phyloP scores from a whole-genome alignment of 2,797 vertebrate genomes.

The Cyclopterus lumpus region DNA sequence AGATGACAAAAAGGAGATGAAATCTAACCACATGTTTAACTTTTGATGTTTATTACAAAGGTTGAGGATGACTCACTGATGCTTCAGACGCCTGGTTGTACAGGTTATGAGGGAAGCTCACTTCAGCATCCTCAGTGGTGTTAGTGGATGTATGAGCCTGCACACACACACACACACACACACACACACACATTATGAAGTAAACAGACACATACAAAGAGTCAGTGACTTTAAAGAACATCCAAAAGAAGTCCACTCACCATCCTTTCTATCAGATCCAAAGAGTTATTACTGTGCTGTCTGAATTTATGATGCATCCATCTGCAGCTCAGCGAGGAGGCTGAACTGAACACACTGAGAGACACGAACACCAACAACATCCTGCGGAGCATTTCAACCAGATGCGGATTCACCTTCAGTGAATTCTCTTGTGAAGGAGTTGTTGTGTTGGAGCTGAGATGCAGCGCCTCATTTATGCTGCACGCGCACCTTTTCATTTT shows the following conservation, averaged over 20 bases:
- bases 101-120: conserved; percentile 60
- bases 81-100: conserved; percentile 56
- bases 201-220: background rate
- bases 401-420: background rate
- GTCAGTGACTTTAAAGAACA: background rate
- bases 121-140: conserved; percentile 31
- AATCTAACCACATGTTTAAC: too few species aligned
- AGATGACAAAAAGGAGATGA: background rate
- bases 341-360: conserved; percentile 24
- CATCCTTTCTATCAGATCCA: conserved; percentile 60
- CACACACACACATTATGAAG: conserved; percentile 9
- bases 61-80: conserved; percentile 56
- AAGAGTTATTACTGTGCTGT: conserved; percentile 37
- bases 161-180: background rate
- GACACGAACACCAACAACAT: conserved; percentile 17
- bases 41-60: background rate
- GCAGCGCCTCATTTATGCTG: conserved; percentile 26
- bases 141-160: conserved; percentile 53
- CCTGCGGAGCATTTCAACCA: conserved; percentile 40
- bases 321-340: conserved; percentile 54
- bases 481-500: conserved; percentile 39
- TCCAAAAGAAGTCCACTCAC: conserved; percentile 37
- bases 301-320: conserved; percentile 71
- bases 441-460: conserved; percentile 11
- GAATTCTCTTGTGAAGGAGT: background rate